A percentile compares a stretch with the other conserved stretches of the same genome.
Conservation (phyloP, 1,140 invertebrate genomes). For the Apis florea region DNA sequence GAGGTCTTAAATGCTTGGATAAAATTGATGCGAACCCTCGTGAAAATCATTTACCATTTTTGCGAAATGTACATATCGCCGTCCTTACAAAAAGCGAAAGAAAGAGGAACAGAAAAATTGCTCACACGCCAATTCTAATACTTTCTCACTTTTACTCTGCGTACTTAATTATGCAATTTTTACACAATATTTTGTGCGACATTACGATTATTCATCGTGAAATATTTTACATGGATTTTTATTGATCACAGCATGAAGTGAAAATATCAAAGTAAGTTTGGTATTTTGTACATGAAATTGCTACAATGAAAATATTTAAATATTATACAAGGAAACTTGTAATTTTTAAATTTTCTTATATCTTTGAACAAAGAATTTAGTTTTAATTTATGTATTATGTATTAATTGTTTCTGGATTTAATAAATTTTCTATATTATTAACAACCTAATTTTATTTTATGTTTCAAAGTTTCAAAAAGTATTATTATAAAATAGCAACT, state of each 20-base stretch:
- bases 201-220: neutral
- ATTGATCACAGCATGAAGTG: no score
- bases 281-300: no score
- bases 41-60: slow-evolving; percentile 27
- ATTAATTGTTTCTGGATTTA: no score
- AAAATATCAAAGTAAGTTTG: no score
- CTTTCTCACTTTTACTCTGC: neutral
- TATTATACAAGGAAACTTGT: no score
- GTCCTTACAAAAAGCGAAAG: no score
- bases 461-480: neutral
- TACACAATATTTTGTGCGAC: neutral
- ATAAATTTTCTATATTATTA: no score
- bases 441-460: neutral
- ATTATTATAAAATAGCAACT: neutral
- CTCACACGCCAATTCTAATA: neutral
- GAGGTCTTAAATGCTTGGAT: slow-evolving; percentile 12
- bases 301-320: no score
- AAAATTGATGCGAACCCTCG: neutral
- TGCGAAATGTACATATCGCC: no score
- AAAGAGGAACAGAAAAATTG: neutral
- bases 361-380: no score
- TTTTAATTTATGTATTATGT: no score
- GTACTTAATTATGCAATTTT: neutral
- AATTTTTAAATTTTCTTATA: no score
- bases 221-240: neutral